A percentile compares a stretch with the other conserved stretches of the same genome.
These are phyloP conservation scores for Scyliorhinus canicula DNA, from an alignment of 2,797 vertebrate genomes.

Conservation along the genomic window DNA sequence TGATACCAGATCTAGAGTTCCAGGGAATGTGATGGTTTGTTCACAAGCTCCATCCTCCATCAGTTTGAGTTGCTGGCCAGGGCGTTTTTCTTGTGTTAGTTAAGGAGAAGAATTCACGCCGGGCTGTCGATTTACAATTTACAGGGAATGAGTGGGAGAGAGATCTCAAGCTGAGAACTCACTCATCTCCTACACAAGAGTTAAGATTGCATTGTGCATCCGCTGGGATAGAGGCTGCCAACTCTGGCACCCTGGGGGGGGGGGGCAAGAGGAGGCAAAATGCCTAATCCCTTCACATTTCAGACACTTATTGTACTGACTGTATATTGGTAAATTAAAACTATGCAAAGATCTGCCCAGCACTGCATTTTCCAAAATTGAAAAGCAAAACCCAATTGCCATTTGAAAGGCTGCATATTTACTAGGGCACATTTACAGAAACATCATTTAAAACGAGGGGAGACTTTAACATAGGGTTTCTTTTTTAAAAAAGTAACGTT, in stretches of 20 bases:
- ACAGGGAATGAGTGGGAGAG: background rate
- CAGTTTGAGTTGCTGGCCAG: too few species aligned
- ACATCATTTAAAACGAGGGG: background rate
- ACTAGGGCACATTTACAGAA: background rate
- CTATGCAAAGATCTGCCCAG: background rate
- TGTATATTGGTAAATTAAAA: background rate
- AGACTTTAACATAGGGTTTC: background rate
- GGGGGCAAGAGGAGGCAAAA: background rate
- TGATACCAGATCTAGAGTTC: background rate
- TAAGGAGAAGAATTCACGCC: background rate
- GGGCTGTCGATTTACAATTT: background rate
- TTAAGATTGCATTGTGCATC: slow-evolving; percentile 11
- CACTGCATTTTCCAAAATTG: background rate
- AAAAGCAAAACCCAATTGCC: background rate
- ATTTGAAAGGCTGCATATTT: background rate
- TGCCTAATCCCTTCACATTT: background rate
- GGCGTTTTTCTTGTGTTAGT: background rate
- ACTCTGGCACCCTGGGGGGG: background rate
- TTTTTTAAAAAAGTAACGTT: background rate
- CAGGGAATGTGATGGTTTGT: background rate
- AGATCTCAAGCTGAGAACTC: slow-evolving; percentile 15
- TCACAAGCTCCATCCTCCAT: background rate
- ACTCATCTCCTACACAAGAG: slow-evolving; percentile 25
- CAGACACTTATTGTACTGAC: background rate
- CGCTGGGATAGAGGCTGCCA: background rate